A percentile compares a stretch with the other conserved stretches of the same genome.
Conservation (phyloP, 1,140 invertebrate genomes). For the Philaenus spumarius region DNA sequence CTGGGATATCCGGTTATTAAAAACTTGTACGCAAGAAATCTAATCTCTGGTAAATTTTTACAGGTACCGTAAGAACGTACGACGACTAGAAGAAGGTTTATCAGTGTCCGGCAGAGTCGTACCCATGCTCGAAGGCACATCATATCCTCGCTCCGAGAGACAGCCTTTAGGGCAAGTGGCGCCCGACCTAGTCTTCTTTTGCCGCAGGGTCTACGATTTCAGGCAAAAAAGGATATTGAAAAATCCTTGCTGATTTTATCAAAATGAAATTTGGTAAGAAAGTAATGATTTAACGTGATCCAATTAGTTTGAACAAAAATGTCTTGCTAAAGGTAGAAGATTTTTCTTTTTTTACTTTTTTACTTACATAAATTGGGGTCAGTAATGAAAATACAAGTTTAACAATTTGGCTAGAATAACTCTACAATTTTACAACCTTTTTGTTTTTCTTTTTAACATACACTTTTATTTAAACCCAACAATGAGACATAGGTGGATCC, state of each 20-base stretch:
- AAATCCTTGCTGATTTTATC: constrained; percentile 37
- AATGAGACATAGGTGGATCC: no score
- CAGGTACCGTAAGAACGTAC: constrained; percentile 56
- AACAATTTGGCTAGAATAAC: no score
- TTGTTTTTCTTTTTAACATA: no score
- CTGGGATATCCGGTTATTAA: no score
- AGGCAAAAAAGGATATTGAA: constrained; percentile 72
- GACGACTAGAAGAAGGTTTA: constrained; percentile 53
- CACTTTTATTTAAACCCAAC: no score
- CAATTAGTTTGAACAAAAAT: background rate
- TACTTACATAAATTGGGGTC: background rate
- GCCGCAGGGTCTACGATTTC: constrained; percentile 91
- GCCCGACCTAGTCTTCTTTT: constrained; percentile 87
- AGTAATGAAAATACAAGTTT: no score
- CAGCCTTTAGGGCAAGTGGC: constrained; percentile 66
- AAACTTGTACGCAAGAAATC: no score
- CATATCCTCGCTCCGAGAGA: constrained; percentile 45
- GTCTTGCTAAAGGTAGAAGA: background rate
- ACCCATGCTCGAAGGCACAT: constrained; percentile 42
- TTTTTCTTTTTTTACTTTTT: background rate
- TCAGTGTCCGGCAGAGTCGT: constrained; percentile 51
- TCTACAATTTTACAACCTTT: no score
- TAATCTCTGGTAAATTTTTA: no score
- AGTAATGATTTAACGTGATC: background rate
- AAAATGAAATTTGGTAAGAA: no score